Evolutionary conservation across 2,113 vertebrate genomes (phyloP).

Genomic region (Tychaedon coryphoeus): DNA sequence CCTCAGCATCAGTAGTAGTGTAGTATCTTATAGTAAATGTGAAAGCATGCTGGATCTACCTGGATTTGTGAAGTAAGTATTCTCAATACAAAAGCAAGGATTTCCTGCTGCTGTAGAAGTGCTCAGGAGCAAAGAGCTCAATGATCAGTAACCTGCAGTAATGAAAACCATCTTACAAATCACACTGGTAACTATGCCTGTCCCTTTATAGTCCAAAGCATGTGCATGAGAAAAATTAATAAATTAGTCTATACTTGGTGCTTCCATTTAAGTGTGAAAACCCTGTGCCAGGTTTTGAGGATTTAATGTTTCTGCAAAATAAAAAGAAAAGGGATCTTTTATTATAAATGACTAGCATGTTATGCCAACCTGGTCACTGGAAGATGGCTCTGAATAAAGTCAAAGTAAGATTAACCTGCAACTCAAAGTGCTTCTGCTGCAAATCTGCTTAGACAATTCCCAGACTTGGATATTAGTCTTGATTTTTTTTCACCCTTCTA

Average conservation of each 20-base stretch:
- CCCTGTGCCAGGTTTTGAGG: not conserved
- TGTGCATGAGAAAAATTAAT: not conserved
- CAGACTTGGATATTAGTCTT: not conserved
- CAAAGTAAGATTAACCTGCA: not conserved
- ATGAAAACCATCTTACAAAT: not conserved
- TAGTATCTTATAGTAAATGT: not conserved
- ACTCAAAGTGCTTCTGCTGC: not conserved
- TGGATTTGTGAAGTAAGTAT: not conserved
- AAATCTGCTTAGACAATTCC: not conserved
- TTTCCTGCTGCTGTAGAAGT: not conserved
- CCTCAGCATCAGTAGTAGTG: not conserved
- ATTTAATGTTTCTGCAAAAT: not conserved
- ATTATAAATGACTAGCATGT: not conserved
- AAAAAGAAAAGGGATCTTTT: not conserved
- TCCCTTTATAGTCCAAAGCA: not conserved
- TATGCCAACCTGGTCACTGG: not conserved
- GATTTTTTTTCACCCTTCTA: not conserved
- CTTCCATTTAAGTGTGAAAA: not conserved
- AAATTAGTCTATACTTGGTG: not conserved
- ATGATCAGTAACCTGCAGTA: not conserved
- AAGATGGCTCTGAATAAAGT: not conserved
- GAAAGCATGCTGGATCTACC: not conserved
- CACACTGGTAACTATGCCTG: not conserved
- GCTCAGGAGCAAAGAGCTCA: not conserved
- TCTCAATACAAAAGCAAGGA: not conserved